A percentile compares a stretch with the other conserved stretches of the same genome.
These are phyloP conservation scores for Geotrypetes seraphini DNA, from an alignment of 2,797 vertebrate genomes.

Conservation along the genomic window DNA sequence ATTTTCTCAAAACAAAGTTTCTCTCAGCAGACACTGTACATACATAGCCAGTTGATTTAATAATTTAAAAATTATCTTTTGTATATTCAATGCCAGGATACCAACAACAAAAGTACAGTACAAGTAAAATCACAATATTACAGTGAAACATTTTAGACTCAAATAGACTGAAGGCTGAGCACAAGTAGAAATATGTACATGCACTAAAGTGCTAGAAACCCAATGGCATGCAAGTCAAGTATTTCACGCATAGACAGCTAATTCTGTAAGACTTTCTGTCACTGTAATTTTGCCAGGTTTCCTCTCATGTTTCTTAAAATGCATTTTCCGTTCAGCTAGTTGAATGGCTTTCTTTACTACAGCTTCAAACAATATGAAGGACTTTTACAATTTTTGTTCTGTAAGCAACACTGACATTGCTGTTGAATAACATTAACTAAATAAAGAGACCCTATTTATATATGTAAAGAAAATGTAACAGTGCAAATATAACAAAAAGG, in stretches of 20 bases:
- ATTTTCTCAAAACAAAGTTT: slow-evolving; percentile 52
- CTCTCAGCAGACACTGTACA: slow-evolving; percentile 67
- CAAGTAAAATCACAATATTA: slow-evolving; percentile 51
- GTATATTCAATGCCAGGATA: slow-evolving; percentile 64
- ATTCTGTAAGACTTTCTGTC: slow-evolving; percentile 59
- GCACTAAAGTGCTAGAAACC: slow-evolving; percentile 85
- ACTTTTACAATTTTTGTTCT: slow-evolving; percentile 35
- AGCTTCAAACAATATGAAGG: slow-evolving; percentile 46
- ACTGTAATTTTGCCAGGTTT: slow-evolving; percentile 36
- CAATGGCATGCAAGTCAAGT: slow-evolving; percentile 76
- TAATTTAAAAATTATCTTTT: slow-evolving; percentile 69
- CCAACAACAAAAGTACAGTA: slow-evolving; percentile 66
- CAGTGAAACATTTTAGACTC: slow-evolving; percentile 49
- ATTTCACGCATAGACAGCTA: slow-evolving; percentile 62
- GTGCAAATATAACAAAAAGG: slow-evolving; percentile 54
- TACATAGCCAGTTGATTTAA: slow-evolving; percentile 69
- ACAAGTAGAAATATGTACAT: slow-evolving; percentile 78
- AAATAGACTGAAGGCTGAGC: slow-evolving; percentile 46
- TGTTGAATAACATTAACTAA: slow-evolving; percentile 51
- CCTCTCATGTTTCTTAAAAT: slow-evolving; percentile 37
- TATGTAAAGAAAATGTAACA: slow-evolving; percentile 32
- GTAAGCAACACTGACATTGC: slow-evolving; percentile 38
- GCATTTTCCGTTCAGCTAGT: slow-evolving; percentile 37
- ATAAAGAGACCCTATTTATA: slow-evolving; percentile 33
- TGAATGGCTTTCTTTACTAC: slow-evolving; percentile 44